Percentiles rank a stretch among this genome's conserved stretches.
phyloP scores from a whole-genome alignment of 2,797 vertebrate genomes.

The Crocidura indochinensis region DNA sequence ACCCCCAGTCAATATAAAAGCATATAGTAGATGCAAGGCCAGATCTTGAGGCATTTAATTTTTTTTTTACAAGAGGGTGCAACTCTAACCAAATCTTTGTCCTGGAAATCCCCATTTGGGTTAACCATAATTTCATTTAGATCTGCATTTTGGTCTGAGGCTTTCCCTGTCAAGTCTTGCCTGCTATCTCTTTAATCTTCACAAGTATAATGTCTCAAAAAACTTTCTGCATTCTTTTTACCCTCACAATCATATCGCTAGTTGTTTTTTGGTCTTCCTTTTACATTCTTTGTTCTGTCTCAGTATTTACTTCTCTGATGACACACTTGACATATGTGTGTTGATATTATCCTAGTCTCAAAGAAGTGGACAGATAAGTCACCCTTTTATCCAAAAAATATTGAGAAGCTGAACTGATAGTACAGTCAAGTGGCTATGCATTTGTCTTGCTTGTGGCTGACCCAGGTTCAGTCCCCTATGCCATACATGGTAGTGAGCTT shows the following conservation, averaged over 20 bases:
- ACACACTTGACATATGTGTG: neutral
- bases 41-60: neutral
- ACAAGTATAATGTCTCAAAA: neutral
- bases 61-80: constrained; percentile 23
- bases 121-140: constrained; percentile 20
- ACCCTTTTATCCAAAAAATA: neutral
- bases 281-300: constrained; percentile 21
- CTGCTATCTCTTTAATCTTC: constrained; percentile 29
- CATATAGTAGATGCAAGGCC: neutral
- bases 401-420: neutral
- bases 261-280: neutral
- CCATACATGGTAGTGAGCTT: no score
- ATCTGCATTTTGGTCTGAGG: neutral
- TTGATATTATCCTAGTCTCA: neutral
- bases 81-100: constrained; percentile 47
- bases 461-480: no score
- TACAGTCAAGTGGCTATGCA: no score
- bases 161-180: neutral
- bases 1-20: neutral
- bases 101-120: constrained; percentile 45
- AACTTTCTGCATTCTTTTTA: neutral
- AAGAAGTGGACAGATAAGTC: neutral
- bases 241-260: no score
- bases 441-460: no score
- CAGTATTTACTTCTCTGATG: neutral